Evolutionary conservation across 2,797 vertebrate genomes (phyloP).

Genomic region (Hybognathus amarus): DNA sequence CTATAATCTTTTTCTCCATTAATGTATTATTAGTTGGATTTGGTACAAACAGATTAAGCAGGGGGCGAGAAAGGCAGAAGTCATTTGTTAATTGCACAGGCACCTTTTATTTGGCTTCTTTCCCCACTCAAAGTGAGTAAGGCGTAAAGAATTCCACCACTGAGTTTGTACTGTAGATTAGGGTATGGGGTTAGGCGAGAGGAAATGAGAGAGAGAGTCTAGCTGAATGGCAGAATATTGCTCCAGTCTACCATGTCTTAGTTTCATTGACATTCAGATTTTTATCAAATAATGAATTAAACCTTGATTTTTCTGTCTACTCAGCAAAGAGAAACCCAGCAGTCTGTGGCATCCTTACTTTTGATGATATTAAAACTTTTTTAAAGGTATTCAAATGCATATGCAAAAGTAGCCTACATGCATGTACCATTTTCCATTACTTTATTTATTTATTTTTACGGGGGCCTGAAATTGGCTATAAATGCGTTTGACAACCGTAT

Average conservation of each 20-base stretch:
- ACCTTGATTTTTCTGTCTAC: constrained; percentile 74
- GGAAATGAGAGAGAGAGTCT: constrained; percentile 53
- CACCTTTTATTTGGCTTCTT: constrained; percentile 71
- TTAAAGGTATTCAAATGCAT: constrained; percentile 67
- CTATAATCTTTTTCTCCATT: constrained; percentile 68
- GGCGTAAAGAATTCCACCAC: constrained; percentile 66
- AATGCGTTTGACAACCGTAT: constrained; percentile 58
- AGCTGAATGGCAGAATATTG: constrained; percentile 66
- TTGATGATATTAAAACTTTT: constrained; percentile 60
- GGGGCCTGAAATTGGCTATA: constrained; percentile 72
- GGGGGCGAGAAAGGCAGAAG: constrained; percentile 69
- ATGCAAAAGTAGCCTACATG: constrained; percentile 63
- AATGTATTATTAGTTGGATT: constrained; percentile 74
- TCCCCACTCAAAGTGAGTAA: constrained; percentile 62
- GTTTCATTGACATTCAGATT: constrained; percentile 73
- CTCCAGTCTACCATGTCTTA: constrained; percentile 72
- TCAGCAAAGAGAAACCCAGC: constrained; percentile 71
- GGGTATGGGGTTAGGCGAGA: constrained; percentile 53
- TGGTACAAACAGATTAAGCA: constrained; percentile 75
- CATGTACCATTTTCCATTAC: constrained; percentile 57
- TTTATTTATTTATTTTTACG: constrained; percentile 63
- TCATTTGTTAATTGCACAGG: constrained; percentile 78
- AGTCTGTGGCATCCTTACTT: constrained; percentile 67
- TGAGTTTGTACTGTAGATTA: constrained; percentile 68
- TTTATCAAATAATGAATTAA: constrained; percentile 78